A percentile compares a stretch with the other conserved stretches of the same genome.
Conservation (phyloP, 2,113 vertebrate species). For the Laterallus jamaicensis region DNA sequence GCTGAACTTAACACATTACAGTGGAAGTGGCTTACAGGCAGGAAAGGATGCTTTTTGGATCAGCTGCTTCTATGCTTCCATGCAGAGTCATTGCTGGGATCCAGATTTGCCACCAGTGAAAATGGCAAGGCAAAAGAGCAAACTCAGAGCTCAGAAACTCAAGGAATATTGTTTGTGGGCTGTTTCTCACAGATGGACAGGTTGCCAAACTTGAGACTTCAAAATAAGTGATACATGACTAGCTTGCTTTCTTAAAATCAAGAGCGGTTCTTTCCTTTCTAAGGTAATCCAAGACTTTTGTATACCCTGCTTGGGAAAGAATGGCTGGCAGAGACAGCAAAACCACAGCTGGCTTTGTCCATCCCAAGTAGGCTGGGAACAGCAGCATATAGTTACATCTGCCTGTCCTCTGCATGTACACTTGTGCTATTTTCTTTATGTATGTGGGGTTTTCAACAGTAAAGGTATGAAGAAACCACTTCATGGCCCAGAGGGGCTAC, state of each 20-base stretch:
- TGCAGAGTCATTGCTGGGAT: background rate
- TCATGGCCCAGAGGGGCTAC: background rate
- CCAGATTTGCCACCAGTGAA: background rate
- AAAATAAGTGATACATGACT: background rate
- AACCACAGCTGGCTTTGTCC: background rate
- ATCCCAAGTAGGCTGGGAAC: background rate
- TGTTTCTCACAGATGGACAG: background rate
- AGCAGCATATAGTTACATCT: background rate
- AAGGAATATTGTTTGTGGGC: background rate
- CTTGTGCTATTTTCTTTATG: background rate
- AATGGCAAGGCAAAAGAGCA: background rate
- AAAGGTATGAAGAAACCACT: background rate
- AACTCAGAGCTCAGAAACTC: background rate
- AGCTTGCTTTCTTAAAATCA: background rate
- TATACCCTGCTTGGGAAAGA: background rate
- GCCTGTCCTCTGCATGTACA: background rate
- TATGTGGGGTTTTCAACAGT: background rate
- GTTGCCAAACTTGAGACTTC: background rate
- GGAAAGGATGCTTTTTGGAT: background rate
- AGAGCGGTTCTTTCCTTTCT: background rate
- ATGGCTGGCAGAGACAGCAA: background rate
- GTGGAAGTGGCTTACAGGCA: background rate
- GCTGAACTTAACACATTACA: background rate
- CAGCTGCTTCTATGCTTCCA: background rate
- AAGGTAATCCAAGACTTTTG: background rate